Evolutionary conservation across 2,888 invertebrate genomes (phyloP).

Genomic region (Carcina quercana): DNA sequence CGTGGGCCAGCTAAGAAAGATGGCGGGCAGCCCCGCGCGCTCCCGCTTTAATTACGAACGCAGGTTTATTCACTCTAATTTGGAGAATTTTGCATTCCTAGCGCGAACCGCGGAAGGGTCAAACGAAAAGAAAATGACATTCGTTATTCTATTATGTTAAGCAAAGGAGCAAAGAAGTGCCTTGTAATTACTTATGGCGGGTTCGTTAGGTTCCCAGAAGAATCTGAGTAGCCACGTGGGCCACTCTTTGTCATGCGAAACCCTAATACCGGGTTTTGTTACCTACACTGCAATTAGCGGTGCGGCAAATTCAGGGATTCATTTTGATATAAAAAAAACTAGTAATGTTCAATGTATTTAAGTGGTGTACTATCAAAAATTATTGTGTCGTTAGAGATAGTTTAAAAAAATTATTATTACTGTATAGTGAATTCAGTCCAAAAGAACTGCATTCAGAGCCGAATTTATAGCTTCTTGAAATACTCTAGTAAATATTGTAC

Average conservation of each 20-base stretch:
- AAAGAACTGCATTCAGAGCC: no score
- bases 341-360: no score
- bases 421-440: no score
- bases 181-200: constrained; percentile 60
- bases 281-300: constrained; percentile 26
- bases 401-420: no score
- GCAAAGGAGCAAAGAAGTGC: constrained; percentile 57
- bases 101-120: constrained; percentile 72
- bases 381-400: no score
- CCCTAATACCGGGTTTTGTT: constrained; percentile 33
- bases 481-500: no score
- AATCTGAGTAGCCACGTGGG: constrained; percentile 24
- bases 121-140: constrained; percentile 72
- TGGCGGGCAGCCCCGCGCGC: constrained; percentile 51
- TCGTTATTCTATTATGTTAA: constrained; percentile 70
- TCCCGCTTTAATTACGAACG: constrained; percentile 68
- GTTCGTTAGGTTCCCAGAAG: constrained; percentile 32
- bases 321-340: no score
- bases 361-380: no score
- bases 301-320: no score
- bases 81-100: constrained; percentile 69
- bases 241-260: constrained; percentile 27
- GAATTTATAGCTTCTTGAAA: no score
- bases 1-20: constrained; percentile 70
- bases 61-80: constrained; percentile 72